Percentiles rank a stretch among this genome's conserved stretches.
phyloP scores from a whole-genome alignment of 2,113 vertebrate species.

The Leptobrachium leishanense region DNA sequence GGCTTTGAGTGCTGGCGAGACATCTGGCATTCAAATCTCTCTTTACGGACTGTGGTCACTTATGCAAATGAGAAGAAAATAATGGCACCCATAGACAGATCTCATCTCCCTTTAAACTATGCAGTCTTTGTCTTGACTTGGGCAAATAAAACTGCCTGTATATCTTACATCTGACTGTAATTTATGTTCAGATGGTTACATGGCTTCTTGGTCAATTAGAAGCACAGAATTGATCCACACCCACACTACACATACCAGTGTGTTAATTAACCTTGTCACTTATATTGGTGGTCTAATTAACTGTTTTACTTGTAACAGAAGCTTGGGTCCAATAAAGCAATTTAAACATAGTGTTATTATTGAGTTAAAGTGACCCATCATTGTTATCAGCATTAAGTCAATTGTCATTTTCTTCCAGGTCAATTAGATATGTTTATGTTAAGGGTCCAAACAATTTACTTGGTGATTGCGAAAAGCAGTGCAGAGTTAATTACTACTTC shows the following conservation, averaged over 20 bases:
- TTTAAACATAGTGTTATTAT: conserved; percentile 22
- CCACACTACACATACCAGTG: conserved; percentile 9
- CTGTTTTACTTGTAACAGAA: conserved; percentile 30
- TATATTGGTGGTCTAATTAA: conserved; percentile 38
- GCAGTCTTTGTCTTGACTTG: background rate
- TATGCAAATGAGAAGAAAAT: too few species aligned
- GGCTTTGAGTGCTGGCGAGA: too few species aligned
- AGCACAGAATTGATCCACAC: conserved; percentile 23
- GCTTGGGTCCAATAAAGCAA: conserved; percentile 15
- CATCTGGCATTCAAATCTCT: too few species aligned
- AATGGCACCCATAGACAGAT: background rate
- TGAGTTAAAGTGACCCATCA: conserved; percentile 20
- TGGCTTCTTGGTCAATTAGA: background rate
- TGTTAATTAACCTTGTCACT: conserved; percentile 41
- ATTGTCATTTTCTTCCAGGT: conserved; percentile 39
- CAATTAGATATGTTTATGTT: conserved; percentile 33
- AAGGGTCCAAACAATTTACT: conserved; percentile 3
- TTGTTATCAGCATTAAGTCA: conserved; percentile 35
- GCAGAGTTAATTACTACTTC: background rate
- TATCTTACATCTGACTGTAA: background rate
- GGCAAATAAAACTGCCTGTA: background rate
- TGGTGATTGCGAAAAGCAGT: conserved; percentile 18
- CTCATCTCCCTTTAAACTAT: background rate
- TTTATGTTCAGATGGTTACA: conserved; percentile 3
- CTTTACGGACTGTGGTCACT: too few species aligned